Conservation (phyloP, 2,888 invertebrate genomes). For the Allygus modestus region DNA sequence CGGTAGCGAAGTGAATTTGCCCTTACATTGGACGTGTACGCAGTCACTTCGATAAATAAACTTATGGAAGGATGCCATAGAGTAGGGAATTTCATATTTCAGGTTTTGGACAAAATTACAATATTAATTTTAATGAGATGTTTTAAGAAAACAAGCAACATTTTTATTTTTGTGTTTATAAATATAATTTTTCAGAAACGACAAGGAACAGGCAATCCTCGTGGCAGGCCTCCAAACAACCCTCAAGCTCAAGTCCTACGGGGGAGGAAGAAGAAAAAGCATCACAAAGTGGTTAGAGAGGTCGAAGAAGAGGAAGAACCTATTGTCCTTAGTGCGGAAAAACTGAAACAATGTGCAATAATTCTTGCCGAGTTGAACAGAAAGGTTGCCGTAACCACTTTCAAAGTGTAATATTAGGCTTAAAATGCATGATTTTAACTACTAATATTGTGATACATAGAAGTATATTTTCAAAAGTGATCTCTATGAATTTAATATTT, state of each 20-base stretch:
- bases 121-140: too few species aligned
- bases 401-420: slow-evolving; percentile 75
- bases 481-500: slow-evolving; percentile 4
- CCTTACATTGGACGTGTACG: too few species aligned
- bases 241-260: slow-evolving; percentile 64
- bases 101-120: too few species aligned
- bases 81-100: too few species aligned
- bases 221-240: slow-evolving; percentile 66
- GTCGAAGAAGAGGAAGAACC: slow-evolving; percentile 69
- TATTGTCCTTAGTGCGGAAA: slow-evolving; percentile 77
- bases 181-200: slow-evolving; percentile 67
- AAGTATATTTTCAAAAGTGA: slow-evolving; percentile 2
- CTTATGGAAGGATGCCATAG: too few species aligned
- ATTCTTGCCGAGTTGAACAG: slow-evolving; percentile 89
- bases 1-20: too few species aligned
- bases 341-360: slow-evolving; percentile 84
- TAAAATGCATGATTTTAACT: neutral
- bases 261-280: slow-evolving; percentile 70
- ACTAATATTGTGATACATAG: neutral
- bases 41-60: too few species aligned
- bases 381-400: slow-evolving; percentile 85
- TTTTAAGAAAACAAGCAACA: too few species aligned
- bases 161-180: too few species aligned
- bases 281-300: slow-evolving; percentile 67
- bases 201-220: slow-evolving; percentile 61